Percentiles rank a stretch among this genome's conserved stretches.
phyloP scores from a whole-genome alignment of 2,888 invertebrate species.

The Seira musarum region DNA sequence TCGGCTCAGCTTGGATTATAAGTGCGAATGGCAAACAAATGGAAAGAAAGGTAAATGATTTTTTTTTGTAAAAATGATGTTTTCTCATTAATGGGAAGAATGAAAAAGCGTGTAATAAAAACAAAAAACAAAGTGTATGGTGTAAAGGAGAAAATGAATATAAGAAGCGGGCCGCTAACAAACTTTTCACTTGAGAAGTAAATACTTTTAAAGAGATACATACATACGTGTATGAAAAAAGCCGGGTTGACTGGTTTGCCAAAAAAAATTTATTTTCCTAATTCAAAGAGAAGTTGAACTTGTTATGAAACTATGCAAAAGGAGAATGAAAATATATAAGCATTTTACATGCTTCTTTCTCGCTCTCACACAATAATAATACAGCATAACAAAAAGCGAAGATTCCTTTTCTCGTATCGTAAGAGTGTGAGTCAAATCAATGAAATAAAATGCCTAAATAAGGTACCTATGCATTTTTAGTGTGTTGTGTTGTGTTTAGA shows the following conservation, averaged over 20 bases:
- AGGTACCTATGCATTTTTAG: slow-evolving; percentile 10
- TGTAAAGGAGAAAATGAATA: neutral
- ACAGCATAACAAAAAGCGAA: neutral
- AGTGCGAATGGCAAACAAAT: neutral
- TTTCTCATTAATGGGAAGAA: neutral
- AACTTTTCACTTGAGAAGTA: neutral
- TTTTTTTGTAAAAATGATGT: neutral
- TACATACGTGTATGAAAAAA: neutral
- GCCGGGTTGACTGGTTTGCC: slow-evolving; percentile 31
- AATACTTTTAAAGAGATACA: neutral
- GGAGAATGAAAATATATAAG: too few relatives aligned
- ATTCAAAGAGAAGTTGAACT: slow-evolving; percentile 10
- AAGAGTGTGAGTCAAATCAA: neutral
- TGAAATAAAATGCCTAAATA: slow-evolving; percentile 8
- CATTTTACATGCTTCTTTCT: neutral
- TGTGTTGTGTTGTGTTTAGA: neutral
- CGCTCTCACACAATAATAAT: neutral
- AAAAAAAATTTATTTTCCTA: slow-evolving; percentile 23
- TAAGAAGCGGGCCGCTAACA: neutral
- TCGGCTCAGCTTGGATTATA: too few relatives aligned
- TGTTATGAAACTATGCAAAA: slow-evolving; percentile 6
- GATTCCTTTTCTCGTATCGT: neutral
- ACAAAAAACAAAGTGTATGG: neutral
- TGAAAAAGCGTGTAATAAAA: slow-evolving; percentile 7
- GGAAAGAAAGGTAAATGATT: neutral